These are phyloP conservation scores for Crematogaster levior DNA, from an alignment of 2,888 invertebrate genomes.

Conservation along the genomic window DNA sequence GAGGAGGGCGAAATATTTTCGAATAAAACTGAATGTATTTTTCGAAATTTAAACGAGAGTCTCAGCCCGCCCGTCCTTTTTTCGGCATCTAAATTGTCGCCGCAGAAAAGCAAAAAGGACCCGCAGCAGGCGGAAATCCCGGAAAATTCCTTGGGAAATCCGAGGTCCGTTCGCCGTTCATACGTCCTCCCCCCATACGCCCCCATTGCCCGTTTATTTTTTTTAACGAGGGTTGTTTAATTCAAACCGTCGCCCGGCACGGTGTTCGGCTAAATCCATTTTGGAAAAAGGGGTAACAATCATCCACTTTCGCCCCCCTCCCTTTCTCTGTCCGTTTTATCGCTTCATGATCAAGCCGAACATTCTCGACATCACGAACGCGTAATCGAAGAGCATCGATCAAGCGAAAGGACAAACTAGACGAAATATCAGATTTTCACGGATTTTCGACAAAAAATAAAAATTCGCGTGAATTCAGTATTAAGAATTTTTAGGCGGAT, in stretches of 20 bases:
- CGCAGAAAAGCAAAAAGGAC: neutral
- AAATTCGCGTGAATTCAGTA: neutral
- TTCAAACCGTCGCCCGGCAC: conserved; percentile 45
- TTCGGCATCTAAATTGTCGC: conserved; percentile 44
- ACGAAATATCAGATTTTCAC: conserved; percentile 21
- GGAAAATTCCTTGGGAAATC: conserved; percentile 45
- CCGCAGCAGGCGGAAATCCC: conserved; percentile 23
- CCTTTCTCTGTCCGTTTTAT: no score
- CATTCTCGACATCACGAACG: neutral
- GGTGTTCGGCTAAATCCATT: conserved; percentile 43
- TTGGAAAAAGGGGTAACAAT: conserved; percentile 25
- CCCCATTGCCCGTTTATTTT: conserved; percentile 51
- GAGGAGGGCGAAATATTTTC: conserved; percentile 26
- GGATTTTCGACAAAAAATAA: neutral
- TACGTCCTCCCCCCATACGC: conserved; percentile 21
- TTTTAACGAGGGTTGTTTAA: conserved; percentile 49
- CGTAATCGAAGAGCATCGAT: conserved; percentile 40
- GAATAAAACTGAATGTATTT: conserved; percentile 30
- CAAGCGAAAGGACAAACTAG: conserved; percentile 10
- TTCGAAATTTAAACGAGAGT: conserved; percentile 36
- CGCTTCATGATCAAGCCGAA: conserved; percentile 15
- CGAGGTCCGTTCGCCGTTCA: conserved; percentile 20
- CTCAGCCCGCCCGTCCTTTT: conserved; percentile 23
- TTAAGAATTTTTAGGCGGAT: neutral
- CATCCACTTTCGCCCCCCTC: neutral